phyloP scores from a whole-genome alignment of 2,797 vertebrate genomes.

The Sciurus vulgaris region DNA sequence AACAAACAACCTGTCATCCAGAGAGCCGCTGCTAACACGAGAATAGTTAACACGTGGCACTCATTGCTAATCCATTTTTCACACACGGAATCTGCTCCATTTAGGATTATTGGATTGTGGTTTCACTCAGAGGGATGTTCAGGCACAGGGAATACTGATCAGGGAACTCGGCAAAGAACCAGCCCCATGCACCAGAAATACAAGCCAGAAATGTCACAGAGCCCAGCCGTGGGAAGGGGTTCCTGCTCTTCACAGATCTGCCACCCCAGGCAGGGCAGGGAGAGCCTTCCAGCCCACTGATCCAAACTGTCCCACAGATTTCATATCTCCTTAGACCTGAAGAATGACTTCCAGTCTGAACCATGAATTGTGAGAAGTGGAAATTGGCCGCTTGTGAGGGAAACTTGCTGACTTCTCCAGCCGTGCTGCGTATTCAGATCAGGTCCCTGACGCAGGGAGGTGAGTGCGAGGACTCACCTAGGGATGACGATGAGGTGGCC shows the following conservation, averaged over 20 bases:
- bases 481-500: background rate
- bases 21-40: background rate
- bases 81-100: background rate
- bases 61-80: background rate
- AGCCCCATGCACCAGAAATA: background rate
- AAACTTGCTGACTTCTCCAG: background rate
- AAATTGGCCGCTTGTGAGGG: background rate
- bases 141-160: background rate
- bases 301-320: background rate
- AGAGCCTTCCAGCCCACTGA: background rate
- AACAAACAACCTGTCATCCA: background rate
- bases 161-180: background rate
- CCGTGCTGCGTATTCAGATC: slow-evolving; percentile 16
- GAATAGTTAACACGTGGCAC: background rate
- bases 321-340: slow-evolving; percentile 17
- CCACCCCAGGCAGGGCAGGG: background rate
- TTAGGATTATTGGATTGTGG: background rate
- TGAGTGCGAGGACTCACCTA: background rate
- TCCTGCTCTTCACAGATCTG: background rate
- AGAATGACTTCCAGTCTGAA: slow-evolving; percentile 36
- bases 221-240: background rate
- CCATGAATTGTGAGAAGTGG: background rate
- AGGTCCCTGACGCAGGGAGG: background rate
- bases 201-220: background rate
- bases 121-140: background rate